Base-by-base conservation (phyloP, 2,888 invertebrate genomes). In the Nipponacmea schrenckii region DNA sequence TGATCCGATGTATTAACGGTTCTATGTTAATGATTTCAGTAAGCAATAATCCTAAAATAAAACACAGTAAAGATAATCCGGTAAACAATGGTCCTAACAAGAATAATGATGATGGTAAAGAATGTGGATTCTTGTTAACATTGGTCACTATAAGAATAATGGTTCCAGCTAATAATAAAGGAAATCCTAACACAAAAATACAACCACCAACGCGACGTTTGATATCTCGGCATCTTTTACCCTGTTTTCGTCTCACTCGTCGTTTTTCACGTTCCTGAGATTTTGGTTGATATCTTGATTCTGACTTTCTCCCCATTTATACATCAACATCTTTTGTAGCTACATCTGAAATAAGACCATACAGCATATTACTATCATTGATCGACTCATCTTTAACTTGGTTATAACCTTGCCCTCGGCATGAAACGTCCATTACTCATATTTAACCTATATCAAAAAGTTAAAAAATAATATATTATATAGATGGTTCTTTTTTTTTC, bases 121-220 rank as follows among this genome's bases (percentile, higher is more conserved):
- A 24, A 1, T 48, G 15, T 20, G 14, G 62, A 39, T 70, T 56
- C 17, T 31, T 24, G 15, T 62, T 70, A 66, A 20, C 39, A 46
- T 70, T 65, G 65, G 65, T 66, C 17, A 70, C 70, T 12, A 70
- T 70, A 27, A 65, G 64, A 27, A 70, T 65, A 15, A 70, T 70
- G 44, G 50, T 24, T 12, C 70, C 70, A 2, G 70, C 70, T 24
- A 70, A 56, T 24, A 62, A 62, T 48, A 65, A 45, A 24, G 70
- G 70, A 5, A 70, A 65, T 15, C 70, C 70, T 24, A 70, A 45
- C 46, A 64, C 44, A 26, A 70, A 70, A 39, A 70, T 66, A 24
- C 70, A 70, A 44, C 65, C 70, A 31, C 70, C 70, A n/a, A 70
- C 3, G n/a, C 70, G 65, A 24, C 62, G 65, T 24, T 66, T 65